A percentile compares a stretch with the other conserved stretches of the same genome.
These are phyloP conservation scores for Rhynchonema sp. DNA, from an alignment of 2,888 invertebrate genomes.

Conservation along the genomic window DNA sequence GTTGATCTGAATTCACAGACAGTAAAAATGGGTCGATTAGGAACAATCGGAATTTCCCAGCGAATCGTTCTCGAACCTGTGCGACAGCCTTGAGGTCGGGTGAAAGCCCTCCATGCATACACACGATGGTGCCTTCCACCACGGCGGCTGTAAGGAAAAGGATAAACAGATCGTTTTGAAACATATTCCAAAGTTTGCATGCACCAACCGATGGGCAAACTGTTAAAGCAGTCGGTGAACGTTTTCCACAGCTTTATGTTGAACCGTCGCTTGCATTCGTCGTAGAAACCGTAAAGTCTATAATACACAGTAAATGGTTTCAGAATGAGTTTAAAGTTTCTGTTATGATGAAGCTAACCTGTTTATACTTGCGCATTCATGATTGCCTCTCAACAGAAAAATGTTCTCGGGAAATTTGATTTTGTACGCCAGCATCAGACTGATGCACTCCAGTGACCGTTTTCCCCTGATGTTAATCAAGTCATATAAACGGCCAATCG, in stretches of 20 bases:
- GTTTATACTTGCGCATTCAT: background rate
- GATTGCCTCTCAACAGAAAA: constrained; percentile 30
- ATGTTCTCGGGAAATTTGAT: constrained; percentile 38
- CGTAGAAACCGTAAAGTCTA: constrained; percentile 41
- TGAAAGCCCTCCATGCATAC: constrained; percentile 39
- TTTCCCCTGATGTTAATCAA: constrained; percentile 36
- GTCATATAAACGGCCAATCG: too few species aligned
- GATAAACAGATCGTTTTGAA: background rate
- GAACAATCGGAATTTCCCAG: too few species aligned
- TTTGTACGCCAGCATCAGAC: constrained; percentile 37
- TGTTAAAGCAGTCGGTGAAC: background rate
- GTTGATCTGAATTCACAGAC: too few species aligned
- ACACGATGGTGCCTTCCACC: constrained; percentile 37
- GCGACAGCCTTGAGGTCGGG: constrained; percentile 34
- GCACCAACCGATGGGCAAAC: constrained; percentile 30
- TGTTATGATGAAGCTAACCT: constrained; percentile 9
- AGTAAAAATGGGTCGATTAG: too few species aligned
- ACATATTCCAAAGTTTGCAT: background rate
- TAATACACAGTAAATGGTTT: too few species aligned
- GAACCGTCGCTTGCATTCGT: constrained; percentile 38
- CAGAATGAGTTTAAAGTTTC: background rate
- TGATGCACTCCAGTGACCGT: constrained; percentile 37
- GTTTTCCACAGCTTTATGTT: constrained; percentile 30
- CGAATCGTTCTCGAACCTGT: constrained; percentile 21
- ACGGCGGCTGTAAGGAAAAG: constrained; percentile 31